phyloP scores from a whole-genome alignment of 2,797 vertebrate genomes.

The Chrysolophus pictus region DNA sequence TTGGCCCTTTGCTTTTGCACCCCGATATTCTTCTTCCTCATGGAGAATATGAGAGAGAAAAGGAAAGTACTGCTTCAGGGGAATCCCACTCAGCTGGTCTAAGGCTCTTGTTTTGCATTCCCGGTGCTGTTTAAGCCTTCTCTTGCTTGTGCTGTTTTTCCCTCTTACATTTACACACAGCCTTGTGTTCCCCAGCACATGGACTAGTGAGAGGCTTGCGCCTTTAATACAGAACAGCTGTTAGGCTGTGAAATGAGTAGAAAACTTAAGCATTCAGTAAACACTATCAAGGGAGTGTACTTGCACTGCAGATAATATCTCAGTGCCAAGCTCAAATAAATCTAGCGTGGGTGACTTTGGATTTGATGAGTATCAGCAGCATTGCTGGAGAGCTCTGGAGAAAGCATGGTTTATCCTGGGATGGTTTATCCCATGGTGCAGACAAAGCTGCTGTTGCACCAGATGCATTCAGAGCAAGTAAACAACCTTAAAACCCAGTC shows the following conservation, averaged over 20 bases:
- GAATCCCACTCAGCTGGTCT: neutral
- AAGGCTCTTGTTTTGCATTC: neutral
- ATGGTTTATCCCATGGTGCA: neutral
- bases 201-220: neutral
- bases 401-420: neutral
- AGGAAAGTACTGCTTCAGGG: neutral
- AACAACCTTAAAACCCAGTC: slow-evolving; percentile 1
- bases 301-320: neutral
- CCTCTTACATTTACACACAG: neutral
- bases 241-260: slow-evolving; percentile 24
- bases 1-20: neutral
- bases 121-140: neutral
- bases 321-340: neutral
- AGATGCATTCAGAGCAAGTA: neutral
- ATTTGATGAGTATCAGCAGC: slow-evolving; percentile 22
- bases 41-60: neutral
- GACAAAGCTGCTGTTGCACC: neutral
- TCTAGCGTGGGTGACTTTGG: slow-evolving; percentile 6
- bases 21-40: fast-evolving
- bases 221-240: slow-evolving; percentile 31
- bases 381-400: neutral
- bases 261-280: slow-evolving; percentile 18
- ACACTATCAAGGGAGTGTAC: neutral
- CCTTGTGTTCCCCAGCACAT: neutral
- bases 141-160: neutral